Base-by-base conservation (phyloP, 1,140 invertebrate species). In the Calliopsis andreniformis region DNA sequence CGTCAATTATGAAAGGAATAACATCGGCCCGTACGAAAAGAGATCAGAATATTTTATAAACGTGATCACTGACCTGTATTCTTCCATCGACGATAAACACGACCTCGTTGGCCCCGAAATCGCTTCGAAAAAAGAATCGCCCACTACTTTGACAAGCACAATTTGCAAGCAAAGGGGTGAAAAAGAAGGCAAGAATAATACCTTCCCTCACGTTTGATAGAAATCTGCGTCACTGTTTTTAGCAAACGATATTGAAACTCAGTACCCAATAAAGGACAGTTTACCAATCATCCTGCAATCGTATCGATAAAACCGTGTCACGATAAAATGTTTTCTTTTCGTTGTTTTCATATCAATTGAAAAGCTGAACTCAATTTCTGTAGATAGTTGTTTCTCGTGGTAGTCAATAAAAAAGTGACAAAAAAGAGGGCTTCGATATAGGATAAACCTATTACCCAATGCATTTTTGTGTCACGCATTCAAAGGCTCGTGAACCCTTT, bases 1-100 rank as follows among this genome's bases (percentile, higher is more conserved):
- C 25, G 66, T 82, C 76, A 82, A 82, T 82, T 82, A 82, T 77
- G 62, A 62, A 82, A 71, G 45, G 45, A 43, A 63, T 66, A 67
- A 82, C 71, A 81, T 35, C 30, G 55, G 10, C 8, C 16, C 23
- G 23, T 61, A 42, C 35, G 30, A 42, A 35, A 45, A 6, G 20
- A 39, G n/a, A 58, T 20, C 47, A 30, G 53, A 62, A 77, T 75
- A 69, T 49, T 59, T 16, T 43, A 49, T 39, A 59, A 70, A 47
- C 28, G 55, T n/a, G 68, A 32, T 59, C 42, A 55, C 18, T 63
- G 20, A 30, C 42, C 58, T 18, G 56, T 45, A 10, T 20, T 6
- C 16, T 51, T 25, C 20, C 20, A 3, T 5, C 7, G 18, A 6
- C 39, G n/a, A 62, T 25, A 39, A 20, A 51, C 58, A 18, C 16